Evolutionary conservation across 2,113 vertebrate genomes (phyloP).

Genomic region (Acanthochromis polyacanthus): DNA sequence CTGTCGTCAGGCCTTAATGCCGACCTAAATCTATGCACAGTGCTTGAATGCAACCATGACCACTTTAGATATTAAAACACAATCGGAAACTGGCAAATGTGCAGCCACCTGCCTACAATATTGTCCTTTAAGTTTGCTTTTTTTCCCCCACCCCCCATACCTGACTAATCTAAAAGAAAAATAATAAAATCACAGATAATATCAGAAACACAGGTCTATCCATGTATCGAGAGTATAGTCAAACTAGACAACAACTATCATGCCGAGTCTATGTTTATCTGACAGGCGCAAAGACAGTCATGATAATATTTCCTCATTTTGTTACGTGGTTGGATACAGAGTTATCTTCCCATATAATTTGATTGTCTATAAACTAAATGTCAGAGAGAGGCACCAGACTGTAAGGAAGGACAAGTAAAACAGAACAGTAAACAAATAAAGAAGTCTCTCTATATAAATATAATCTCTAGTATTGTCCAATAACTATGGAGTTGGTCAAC

Average conservation of each 20-base stretch:
- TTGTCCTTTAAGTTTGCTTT: slow-evolving; percentile 33
- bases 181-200: slow-evolving; percentile 63
- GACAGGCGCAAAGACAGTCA: slow-evolving; percentile 51
- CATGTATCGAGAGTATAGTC: slow-evolving; percentile 67
- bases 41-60: slow-evolving; percentile 43
- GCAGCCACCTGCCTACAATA: slow-evolving; percentile 27
- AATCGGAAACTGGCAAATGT: slow-evolving; percentile 37
- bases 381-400: slow-evolving; percentile 80
- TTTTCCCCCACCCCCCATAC: neutral
- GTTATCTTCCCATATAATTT: slow-evolving; percentile 59
- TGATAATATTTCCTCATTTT: slow-evolving; percentile 46
- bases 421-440: slow-evolving; percentile 77
- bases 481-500: slow-evolving; percentile 59
- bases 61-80: slow-evolving; percentile 47
- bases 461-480: slow-evolving; percentile 77
- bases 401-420: slow-evolving; percentile 64
- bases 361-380: slow-evolving; percentile 84
- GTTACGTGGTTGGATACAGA: slow-evolving; percentile 48
- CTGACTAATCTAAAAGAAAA: slow-evolving; percentile 54
- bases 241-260: slow-evolving; percentile 72
- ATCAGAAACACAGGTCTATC: slow-evolving; percentile 62
- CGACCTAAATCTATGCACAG: slow-evolving; percentile 64
- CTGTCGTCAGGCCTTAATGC: slow-evolving; percentile 18
- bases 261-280: slow-evolving; percentile 69
- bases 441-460: slow-evolving; percentile 79